phyloP scores from a whole-genome alignment of 2,113 vertebrate genomes.

The Archocentrus centrarchus region DNA sequence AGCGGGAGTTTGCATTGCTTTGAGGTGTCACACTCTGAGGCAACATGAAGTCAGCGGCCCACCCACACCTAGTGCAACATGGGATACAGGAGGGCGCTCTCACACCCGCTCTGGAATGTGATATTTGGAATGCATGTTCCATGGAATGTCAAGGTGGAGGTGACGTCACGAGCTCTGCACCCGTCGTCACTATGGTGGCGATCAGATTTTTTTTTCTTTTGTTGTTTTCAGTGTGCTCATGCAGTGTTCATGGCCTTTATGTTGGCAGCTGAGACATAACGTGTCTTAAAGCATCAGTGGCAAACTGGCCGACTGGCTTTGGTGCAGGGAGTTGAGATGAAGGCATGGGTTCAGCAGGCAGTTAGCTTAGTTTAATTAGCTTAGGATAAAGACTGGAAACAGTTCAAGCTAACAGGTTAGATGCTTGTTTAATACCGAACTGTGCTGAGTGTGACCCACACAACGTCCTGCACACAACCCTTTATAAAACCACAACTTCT shows the following conservation, averaged over 20 bases:
- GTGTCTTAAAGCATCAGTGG: background rate
- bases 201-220: background rate
- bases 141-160: conserved; percentile 67
- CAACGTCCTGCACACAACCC: background rate
- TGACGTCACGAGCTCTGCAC: background rate
- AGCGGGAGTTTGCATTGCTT: conserved; percentile 70
- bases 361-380: background rate
- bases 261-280: background rate
- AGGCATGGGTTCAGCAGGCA: background rate
- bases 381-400: background rate
- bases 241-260: background rate
- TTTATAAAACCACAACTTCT: background rate
- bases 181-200: background rate
- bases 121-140: conserved; percentile 68
- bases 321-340: background rate
- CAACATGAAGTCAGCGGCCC: conserved; percentile 64
- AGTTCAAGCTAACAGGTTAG: background rate
- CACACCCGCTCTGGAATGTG: conserved; percentile 68
- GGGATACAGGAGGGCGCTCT: conserved; percentile 59
- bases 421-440: background rate
- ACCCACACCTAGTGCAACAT: conserved; percentile 67
- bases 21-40: conserved; percentile 70
- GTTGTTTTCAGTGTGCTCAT: background rate
- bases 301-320: background rate
- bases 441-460: background rate